Conservation (phyloP, 2,797 vertebrate genomes). For the Astyanax mexicanus region DNA sequence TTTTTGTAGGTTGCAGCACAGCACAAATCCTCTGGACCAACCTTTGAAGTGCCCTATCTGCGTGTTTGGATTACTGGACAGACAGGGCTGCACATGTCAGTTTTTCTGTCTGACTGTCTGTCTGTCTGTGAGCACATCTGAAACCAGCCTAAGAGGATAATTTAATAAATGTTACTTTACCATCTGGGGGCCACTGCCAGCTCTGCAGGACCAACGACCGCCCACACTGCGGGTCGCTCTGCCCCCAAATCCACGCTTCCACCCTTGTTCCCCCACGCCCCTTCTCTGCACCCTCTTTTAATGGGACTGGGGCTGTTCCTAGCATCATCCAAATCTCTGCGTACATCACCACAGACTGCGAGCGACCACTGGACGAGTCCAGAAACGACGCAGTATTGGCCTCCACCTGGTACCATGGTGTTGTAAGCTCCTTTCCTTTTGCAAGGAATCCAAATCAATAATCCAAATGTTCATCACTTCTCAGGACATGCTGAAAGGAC, state of each 20-base stretch:
- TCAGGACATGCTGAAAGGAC: slow-evolving; percentile 56
- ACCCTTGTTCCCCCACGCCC: slow-evolving; percentile 23
- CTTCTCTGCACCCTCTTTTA: slow-evolving; percentile 28
- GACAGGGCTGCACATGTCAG: background rate
- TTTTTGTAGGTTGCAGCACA: slow-evolving; percentile 52
- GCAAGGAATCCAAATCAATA: slow-evolving; percentile 44
- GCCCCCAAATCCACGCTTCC: slow-evolving; percentile 42
- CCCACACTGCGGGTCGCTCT: slow-evolving; percentile 45
- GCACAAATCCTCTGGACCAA: slow-evolving; percentile 31
- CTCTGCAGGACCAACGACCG: slow-evolving; percentile 48
- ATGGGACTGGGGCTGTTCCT: slow-evolving; percentile 17
- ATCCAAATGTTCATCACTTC: slow-evolving; percentile 41
- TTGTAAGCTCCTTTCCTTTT: slow-evolving; percentile 47
- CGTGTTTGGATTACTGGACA: slow-evolving; percentile 38
- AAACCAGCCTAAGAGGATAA: slow-evolving; percentile 42
- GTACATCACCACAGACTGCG: slow-evolving; percentile 26
- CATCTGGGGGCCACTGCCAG: slow-evolving; percentile 51
- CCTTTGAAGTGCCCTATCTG: slow-evolving; percentile 8
- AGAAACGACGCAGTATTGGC: slow-evolving; percentile 36
- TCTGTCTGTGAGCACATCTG: slow-evolving; percentile 47
- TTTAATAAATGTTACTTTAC: slow-evolving; percentile 56
- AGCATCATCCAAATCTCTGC: slow-evolving; percentile 7
- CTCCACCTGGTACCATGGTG: slow-evolving; percentile 33
- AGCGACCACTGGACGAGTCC: slow-evolving; percentile 33
- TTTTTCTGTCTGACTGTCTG: slow-evolving; percentile 24